Evolutionary conservation across 2,113 vertebrate genomes (phyloP), one percentile per base, ranked within the genome.

Genomic region (Antechinus flavipes): DNA sequence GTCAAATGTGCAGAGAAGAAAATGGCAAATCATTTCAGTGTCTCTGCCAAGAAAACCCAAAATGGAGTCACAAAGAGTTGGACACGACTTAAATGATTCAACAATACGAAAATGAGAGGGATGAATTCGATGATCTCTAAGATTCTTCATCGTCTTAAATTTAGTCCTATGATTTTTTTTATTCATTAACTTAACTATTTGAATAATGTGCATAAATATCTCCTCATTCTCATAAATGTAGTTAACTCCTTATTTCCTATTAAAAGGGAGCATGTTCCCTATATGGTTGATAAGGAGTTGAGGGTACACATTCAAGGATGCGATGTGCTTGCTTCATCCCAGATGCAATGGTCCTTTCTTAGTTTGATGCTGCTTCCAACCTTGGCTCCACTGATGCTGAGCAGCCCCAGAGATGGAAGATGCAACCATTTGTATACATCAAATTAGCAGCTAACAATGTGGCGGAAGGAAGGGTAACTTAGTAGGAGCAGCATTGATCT

Each of bases 181-280:
- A 19, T 94, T 90, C 96, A 84, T 50, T 94, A 89, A 49, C 30
- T 68, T 89, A 91, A 0, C 92, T 9, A 2, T 94, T 19, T 27
- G 94, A 89, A 56, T 42, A 93, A 55, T 91, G 89, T 93, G 30
- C 23, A 94, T 92, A 94, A 91, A 58, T 90, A n/a, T 2, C 9
- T 92, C 50, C 42, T 90, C 91, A 94, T 52, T 95, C 84, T 96
- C 90, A 54, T 25, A 42, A 46, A 93, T 54, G 26, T 23, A 95
- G 56, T 2, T 22, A 56, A 7, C 24, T 24, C 55, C 24, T 56
- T 56, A 23, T 25, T 1, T 23, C 24, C 23, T 25, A 7, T 61
- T 49, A 93, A 55, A 76, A 53, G 0, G 53, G 76, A 49, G 4
- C 50, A 56, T 12, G 50, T 11, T 35, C 0, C 27, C 61, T 35